These are phyloP conservation scores for Margaritifera margaritifera DNA, from an alignment of 2,888 invertebrate species.

Conservation along the genomic window DNA sequence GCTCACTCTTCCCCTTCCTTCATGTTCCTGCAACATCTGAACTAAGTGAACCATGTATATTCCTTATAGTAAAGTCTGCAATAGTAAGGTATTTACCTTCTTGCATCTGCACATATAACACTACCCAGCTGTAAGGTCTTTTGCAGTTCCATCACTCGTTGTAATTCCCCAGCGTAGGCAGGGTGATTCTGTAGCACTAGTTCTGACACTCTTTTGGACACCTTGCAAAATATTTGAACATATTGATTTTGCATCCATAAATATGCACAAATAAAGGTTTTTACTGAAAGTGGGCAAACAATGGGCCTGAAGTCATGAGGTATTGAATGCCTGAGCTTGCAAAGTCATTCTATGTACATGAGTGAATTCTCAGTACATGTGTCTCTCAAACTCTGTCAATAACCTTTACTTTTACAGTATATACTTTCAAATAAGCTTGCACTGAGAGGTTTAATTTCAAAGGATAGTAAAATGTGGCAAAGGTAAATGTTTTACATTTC, in stretches of 20 bases:
- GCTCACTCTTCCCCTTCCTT: no score
- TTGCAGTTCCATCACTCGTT: constrained; percentile 75
- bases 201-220: constrained; percentile 92
- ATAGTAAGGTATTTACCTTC: constrained; percentile 55
- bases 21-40: no score
- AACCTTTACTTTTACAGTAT: no score
- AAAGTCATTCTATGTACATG: not conserved
- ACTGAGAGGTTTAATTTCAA: not conserved
- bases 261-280: not conserved
- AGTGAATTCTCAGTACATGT: no score
- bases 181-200: constrained; percentile 93
- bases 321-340: not conserved
- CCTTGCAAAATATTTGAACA: constrained; percentile 49
- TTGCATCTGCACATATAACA: constrained; percentile 66
- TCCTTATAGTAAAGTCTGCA: no score
- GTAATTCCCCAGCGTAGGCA: constrained; percentile 88
- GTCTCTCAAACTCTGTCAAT: no score
- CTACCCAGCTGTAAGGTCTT: constrained; percentile 66
- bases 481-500: not conserved
- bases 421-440: not conserved
- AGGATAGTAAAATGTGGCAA: not conserved
- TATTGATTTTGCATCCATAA: not conserved
- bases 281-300: not conserved
- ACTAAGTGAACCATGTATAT: no score
- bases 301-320: not conserved